Conservation (phyloP, 1,140 invertebrate species). For the Euura lappo region DNA sequence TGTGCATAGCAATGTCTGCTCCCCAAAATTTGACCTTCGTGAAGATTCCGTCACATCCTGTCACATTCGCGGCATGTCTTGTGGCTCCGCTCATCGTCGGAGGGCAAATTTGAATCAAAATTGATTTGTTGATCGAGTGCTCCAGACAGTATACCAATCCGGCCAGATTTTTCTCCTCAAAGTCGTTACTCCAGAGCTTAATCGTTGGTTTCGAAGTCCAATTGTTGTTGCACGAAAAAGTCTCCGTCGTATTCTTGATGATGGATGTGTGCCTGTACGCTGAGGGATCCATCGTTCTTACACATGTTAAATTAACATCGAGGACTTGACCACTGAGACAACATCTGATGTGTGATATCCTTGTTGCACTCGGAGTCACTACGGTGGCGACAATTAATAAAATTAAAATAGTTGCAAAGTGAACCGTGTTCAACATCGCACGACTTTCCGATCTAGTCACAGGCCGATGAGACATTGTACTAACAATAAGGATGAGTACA, state of each 20-base stretch:
- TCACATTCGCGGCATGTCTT: not conserved
- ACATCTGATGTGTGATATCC: slow-evolving; percentile 28
- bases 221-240: too few relatives aligned
- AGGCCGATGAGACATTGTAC: too few relatives aligned
- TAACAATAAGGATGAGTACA: too few relatives aligned
- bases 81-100: not conserved
- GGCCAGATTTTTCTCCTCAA: not conserved
- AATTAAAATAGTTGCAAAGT: not conserved
- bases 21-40: slow-evolving; percentile 43
- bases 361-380: not conserved
- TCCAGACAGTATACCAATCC: slow-evolving; percentile 29
- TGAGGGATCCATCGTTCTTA: not conserved
- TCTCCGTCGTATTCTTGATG: slow-evolving; percentile 9
- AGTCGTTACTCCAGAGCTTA: not conserved
- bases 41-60: slow-evolving; percentile 20
- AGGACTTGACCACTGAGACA: slow-evolving; percentile 34
- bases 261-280: not conserved
- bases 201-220: not conserved
- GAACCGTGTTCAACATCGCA: too few relatives aligned
- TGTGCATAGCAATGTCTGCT: slow-evolving; percentile 45
- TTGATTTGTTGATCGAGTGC: slow-evolving; percentile 34
- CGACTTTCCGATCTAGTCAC: too few relatives aligned
- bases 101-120: slow-evolving; percentile 35
- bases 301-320: slow-evolving; percentile 30
- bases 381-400: not conserved